Evolutionary conservation across 2,888 invertebrate species (phyloP).

Genomic region (Tyria jacobaeae): DNA sequence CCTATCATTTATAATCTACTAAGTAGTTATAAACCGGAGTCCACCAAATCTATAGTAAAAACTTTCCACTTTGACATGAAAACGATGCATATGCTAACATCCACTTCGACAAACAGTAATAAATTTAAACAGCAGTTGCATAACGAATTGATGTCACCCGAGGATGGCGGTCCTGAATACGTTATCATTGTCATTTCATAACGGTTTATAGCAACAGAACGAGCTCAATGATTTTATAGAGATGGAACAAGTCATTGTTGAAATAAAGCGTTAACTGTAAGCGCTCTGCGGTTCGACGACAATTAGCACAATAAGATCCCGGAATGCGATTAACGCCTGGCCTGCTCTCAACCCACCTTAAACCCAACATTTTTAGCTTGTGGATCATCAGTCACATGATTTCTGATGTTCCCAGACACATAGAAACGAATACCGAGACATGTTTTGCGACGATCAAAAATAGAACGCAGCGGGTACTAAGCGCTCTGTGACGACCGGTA

Average conservation of each 20-base stretch:
- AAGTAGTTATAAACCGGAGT: slow-evolving; percentile 23
- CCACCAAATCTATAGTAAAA: slow-evolving; percentile 42
- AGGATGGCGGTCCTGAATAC: slow-evolving; percentile 67
- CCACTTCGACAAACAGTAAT: slow-evolving; percentile 67
- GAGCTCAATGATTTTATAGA: slow-evolving; percentile 58
- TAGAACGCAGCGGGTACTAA: slow-evolving; percentile 84
- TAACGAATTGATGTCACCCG: slow-evolving; percentile 68
- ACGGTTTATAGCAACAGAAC: slow-evolving; percentile 61
- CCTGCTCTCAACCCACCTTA: slow-evolving; percentile 43
- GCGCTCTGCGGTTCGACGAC: slow-evolving; percentile 33
- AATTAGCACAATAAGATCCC: slow-evolving; percentile 44
- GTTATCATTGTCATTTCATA: slow-evolving; percentile 66
- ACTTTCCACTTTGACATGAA: slow-evolving; percentile 59
- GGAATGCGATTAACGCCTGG: slow-evolving; percentile 36
- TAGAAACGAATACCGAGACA: slow-evolving; percentile 86
- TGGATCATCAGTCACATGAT: slow-evolving; percentile 84
- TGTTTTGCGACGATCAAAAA: slow-evolving; percentile 84
- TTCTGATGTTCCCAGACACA: slow-evolving; percentile 83
- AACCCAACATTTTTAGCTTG: slow-evolving; percentile 59
- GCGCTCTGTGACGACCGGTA: slow-evolving; percentile 77
- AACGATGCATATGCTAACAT: slow-evolving; percentile 66
- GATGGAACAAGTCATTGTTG: slow-evolving; percentile 55
- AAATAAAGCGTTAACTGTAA: slow-evolving; percentile 53
- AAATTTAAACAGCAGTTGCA: slow-evolving; percentile 65
- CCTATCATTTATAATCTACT: slow-evolving; percentile 33